phyloP scores from a whole-genome alignment of 2,797 vertebrate species.

The Fundulus diaphanus region DNA sequence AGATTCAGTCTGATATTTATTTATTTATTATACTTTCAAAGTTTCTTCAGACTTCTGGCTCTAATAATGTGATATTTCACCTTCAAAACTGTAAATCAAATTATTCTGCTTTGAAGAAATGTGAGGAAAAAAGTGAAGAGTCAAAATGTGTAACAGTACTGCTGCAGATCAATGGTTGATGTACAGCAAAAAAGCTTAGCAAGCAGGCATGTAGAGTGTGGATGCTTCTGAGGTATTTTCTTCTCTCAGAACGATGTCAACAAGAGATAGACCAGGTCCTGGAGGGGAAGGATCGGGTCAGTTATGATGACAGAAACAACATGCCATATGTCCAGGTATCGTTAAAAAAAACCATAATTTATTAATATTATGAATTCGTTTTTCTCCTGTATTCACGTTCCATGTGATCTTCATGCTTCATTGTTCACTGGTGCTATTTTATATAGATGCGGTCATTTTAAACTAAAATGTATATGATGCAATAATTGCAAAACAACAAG shows the following conservation, averaged over 20 bases:
- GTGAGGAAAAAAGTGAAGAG: too few species aligned
- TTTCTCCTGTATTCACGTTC: neutral
- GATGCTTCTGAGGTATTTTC: neutral
- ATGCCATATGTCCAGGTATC: slow-evolving; percentile 75
- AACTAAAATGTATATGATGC: neutral
- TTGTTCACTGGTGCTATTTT: neutral
- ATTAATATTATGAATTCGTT: neutral
- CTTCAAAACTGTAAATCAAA: too few species aligned
- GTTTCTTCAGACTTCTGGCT: too few species aligned
- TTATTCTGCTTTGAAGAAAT: too few species aligned
- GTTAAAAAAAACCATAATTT: neutral
- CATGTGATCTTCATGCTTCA: neutral
- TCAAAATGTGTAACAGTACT: too few species aligned
- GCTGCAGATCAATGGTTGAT: too few species aligned
- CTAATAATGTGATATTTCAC: too few species aligned
- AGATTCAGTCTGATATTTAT: too few species aligned
- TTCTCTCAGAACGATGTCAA: slow-evolving; percentile 65
- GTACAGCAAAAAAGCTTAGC: neutral
- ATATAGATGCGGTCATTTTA: neutral
- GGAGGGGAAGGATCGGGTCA: slow-evolving; percentile 47
- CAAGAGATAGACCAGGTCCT: slow-evolving; percentile 76
- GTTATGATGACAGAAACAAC: slow-evolving; percentile 67
- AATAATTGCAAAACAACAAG: neutral
- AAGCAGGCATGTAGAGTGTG: neutral
- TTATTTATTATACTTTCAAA: too few species aligned